Percentiles rank a stretch among this genome's conserved stretches.
These are phyloP conservation scores for Aplocera efformata DNA, from an alignment of 2,888 invertebrate species.

Conservation along the genomic window DNA sequence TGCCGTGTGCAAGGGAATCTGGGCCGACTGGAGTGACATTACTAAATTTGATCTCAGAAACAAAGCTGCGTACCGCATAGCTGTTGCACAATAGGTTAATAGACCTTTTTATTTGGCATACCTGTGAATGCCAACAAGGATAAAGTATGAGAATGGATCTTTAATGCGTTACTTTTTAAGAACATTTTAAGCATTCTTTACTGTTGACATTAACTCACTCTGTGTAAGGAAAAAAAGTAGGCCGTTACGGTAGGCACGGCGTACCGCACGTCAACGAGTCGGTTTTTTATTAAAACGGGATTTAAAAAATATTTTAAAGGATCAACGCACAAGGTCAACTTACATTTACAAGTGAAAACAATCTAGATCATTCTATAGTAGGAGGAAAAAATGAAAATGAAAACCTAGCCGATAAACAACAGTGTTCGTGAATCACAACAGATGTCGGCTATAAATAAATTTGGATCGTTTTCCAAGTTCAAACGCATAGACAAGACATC, in stretches of 20 bases:
- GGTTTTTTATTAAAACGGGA: too few relatives aligned
- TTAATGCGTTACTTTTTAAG: too few relatives aligned
- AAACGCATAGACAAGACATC: constrained; percentile 21
- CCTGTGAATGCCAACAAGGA: background rate
- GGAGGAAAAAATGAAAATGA: too few relatives aligned
- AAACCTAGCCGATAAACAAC: background rate
- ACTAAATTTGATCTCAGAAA: constrained; percentile 75
- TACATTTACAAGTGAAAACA: too few relatives aligned
- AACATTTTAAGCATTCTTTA: too few relatives aligned
- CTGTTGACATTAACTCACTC: too few relatives aligned
- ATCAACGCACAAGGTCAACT: too few relatives aligned
- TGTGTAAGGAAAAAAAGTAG: too few relatives aligned
- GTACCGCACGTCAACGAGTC: too few relatives aligned
- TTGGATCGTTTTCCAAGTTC: constrained; percentile 23
- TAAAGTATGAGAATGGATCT: background rate
- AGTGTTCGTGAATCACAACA: constrained; percentile 10
- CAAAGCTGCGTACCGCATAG: constrained; percentile 62
- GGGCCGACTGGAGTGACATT: constrained; percentile 78
- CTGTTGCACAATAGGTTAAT: constrained; percentile 24
- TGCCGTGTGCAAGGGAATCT: constrained; percentile 78
- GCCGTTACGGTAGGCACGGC: too few relatives aligned
- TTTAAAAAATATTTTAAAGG: too few relatives aligned
- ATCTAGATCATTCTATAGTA: too few relatives aligned
- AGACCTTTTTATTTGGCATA: constrained; percentile 19
- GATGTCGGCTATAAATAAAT: constrained; percentile 17